A percentile compares a stretch with the other conserved stretches of the same genome.
Evolutionary conservation across 2,888 invertebrate genomes (phyloP).

Genomic region (Tinea semifulvella): DNA sequence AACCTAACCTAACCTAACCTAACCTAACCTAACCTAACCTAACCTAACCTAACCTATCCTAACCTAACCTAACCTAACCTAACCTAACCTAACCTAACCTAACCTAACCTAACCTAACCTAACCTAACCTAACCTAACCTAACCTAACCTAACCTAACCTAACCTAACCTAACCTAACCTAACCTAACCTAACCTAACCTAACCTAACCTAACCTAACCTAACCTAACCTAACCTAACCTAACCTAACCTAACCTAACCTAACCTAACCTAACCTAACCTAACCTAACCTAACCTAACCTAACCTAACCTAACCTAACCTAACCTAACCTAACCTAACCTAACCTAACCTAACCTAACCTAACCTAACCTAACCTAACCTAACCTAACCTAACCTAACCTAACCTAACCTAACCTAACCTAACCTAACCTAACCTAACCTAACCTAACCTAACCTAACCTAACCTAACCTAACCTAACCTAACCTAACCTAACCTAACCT

Average conservation of each 20-base stretch:
- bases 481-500: conserved; percentile 13
- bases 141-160: conserved; percentile 13
- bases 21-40: conserved; percentile 15
- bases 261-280: conserved; percentile 14
- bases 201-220: conserved; percentile 16
- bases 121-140: conserved; percentile 13
- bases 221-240: conserved; percentile 17
- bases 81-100: conserved; percentile 13
- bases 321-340: conserved; percentile 18
- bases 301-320: conserved; percentile 12
- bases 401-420: conserved; percentile 17
- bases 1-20: conserved; percentile 17
- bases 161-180: conserved; percentile 13
- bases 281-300: conserved; percentile 13
- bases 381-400: conserved; percentile 17
- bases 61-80: conserved; percentile 19
- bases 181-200: conserved; percentile 13
- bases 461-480: conserved; percentile 13
- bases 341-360: conserved; percentile 21
- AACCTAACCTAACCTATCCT: conserved; percentile 19
- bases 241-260: conserved; percentile 16
- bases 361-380: conserved; percentile 13
- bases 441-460: conserved; percentile 13
- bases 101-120: conserved; percentile 13
- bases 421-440: conserved; percentile 14